phyloP scores from a whole-genome alignment of 30 jellyfish, hydroid and myxozoan species.

The Aurelia coerulea region DNA sequence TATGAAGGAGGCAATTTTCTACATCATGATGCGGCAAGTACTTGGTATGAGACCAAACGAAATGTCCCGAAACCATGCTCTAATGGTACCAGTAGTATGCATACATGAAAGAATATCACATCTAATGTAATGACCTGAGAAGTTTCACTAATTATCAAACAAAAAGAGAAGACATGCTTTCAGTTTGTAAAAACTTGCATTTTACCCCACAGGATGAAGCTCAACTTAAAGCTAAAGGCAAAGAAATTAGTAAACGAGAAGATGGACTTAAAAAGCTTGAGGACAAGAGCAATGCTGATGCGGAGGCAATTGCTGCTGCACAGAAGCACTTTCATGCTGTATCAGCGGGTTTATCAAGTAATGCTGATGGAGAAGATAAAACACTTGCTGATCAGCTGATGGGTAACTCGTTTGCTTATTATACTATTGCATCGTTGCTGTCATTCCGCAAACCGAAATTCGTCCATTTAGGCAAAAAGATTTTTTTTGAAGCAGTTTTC shows the following conservation, averaged over 20 bases:
- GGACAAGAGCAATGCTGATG: conserved; percentile 77
- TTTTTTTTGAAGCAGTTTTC: too few relatives aligned
- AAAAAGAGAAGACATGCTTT: background rate
- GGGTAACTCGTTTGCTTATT: conserved; percentile 53
- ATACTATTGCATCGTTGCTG: background rate
- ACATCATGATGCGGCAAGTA: too few relatives aligned
- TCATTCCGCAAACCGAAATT: too few relatives aligned
- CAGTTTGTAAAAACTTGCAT: too few relatives aligned
- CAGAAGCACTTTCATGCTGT: conserved; percentile 95
- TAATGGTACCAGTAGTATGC: too few relatives aligned
- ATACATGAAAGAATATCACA: too few relatives aligned
- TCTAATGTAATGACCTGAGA: too few relatives aligned
- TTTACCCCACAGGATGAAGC: conserved; percentile 59
- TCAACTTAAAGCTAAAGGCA: conserved; percentile 77
- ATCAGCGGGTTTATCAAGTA: conserved; percentile 93
- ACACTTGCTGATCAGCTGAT: conserved; percentile 94
- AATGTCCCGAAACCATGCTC: too few relatives aligned
- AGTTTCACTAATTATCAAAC: background rate
- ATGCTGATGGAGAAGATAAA: conserved; percentile 95
- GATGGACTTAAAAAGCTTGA: conserved; percentile 54
- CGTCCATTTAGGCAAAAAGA: too few relatives aligned
- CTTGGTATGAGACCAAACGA: too few relatives aligned
- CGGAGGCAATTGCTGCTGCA: conserved; percentile 83
- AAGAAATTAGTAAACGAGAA: conserved; percentile 46
- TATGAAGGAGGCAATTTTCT: too few relatives aligned